Base-by-base conservation (phyloP, 1,140 invertebrate genomes). In the Drosophila asahinai region DNA sequence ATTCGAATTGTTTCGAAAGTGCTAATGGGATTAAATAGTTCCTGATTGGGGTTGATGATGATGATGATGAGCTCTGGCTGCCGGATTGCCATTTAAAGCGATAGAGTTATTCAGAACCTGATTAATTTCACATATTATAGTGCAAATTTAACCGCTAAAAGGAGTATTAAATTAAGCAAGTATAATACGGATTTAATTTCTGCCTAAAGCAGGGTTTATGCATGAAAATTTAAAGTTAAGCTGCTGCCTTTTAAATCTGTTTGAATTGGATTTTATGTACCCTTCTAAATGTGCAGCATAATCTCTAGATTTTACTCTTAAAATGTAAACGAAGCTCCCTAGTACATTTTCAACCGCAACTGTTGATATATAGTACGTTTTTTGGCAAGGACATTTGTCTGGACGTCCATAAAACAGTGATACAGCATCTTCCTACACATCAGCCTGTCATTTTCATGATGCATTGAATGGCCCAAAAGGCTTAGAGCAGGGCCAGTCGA, bases 381-480 rank as follows among this genome's bases (percentile, higher is more conserved):
- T n/a, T 14, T 42, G 38, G 38, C 51, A 58, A 22, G 33, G 19
- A 45, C 30, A 40, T 15, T 12, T 12, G 19, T 49, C 1, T 40
- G 51, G 30, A 48, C 27, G 42, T 25, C 15, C 36, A 54, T 38
- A 58, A 63, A 75, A 36, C 49, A 59, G 62, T 77, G 75, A 77
- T 63, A 68, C 42, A 55, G 36, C 62, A 77, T 40, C 42, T 55
- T 36, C 36, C 54, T 22, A 47, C 25, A 58, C 14, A 14, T 25
- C 22, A 25, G 75, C 49, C 63, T 70, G 64, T 78, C 76, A 54
- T 22, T 55, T 62, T 43, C 64, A 58, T 79, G 77, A 79, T 79
- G 36, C 76, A 79, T 79, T 64, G 75, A 79, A 79, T 60, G 77
- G 47, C 66, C 57, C 33, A 78, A 59, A 60, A 61, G 75, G 65